Percentiles rank a stretch among this genome's conserved stretches.
Conservation (phyloP, 2,113 vertebrate species). For the Peromyscus polionotus region DNA sequence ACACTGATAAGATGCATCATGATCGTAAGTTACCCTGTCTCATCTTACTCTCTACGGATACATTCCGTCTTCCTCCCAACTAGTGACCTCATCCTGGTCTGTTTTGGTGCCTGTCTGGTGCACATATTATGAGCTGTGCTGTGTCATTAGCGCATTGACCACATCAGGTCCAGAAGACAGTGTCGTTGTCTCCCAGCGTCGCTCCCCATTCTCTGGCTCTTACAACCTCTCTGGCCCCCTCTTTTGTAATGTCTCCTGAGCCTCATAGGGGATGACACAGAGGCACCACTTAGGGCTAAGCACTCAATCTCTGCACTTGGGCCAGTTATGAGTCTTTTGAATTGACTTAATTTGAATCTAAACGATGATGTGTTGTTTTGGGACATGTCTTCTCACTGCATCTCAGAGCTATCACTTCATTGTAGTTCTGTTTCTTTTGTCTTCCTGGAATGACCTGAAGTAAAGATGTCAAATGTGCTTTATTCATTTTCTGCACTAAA, state of each 20-base stretch:
- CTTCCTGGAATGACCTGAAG: neutral
- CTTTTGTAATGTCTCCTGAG: neutral
- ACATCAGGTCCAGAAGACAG: neutral
- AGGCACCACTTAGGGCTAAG: neutral
- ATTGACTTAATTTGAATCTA: neutral
- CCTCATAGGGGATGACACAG: neutral
- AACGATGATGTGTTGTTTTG: neutral
- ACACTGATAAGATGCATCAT: neutral
- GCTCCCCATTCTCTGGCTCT: too few relatives aligned
- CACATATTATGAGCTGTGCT: too few relatives aligned
- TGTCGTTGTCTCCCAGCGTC: too few relatives aligned
- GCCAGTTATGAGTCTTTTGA: neutral
- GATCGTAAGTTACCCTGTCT: too few relatives aligned
- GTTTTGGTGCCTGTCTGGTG: neutral
- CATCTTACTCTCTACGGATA: too few relatives aligned
- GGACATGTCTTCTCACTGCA: neutral
- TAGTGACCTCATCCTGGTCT: neutral
- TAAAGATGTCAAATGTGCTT: neutral
- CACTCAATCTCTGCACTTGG: neutral
- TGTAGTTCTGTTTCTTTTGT: neutral
- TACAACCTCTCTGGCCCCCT: neutral
- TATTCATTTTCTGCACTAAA: neutral
- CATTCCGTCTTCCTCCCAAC: neutral
- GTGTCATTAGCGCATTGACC: too few relatives aligned
- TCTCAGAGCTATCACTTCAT: neutral